These are phyloP conservation scores for Horisme vitalbata DNA, from an alignment of 2,888 invertebrate species.

Conservation along the genomic window DNA sequence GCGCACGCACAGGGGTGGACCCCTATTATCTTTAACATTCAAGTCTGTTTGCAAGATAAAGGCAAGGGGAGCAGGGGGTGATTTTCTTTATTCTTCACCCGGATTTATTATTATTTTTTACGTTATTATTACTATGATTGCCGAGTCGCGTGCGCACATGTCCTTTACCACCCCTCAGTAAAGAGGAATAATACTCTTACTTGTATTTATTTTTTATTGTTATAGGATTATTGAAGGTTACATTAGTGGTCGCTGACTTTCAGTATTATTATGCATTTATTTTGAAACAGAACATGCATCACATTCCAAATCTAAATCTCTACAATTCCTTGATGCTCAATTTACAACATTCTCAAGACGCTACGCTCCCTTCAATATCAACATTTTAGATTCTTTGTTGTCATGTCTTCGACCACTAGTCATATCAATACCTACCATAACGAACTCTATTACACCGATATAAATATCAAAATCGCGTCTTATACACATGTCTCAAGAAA, in stretches of 20 bases:
- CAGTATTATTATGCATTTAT: conserved; percentile 45
- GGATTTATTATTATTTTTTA: conserved; percentile 83
- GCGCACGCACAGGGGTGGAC: conserved; percentile 57
- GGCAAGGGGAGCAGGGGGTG: conserved; percentile 78
- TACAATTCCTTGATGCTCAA: conserved; percentile 12
- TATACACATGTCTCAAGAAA: conserved; percentile 19
- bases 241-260: conserved; percentile 57
- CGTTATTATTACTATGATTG: conserved; percentile 82
- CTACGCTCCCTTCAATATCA: conserved; percentile 13
- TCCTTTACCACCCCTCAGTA: conserved; percentile 65
- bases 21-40: conserved; percentile 82
- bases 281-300: conserved; percentile 1
- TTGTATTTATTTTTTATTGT: conserved; percentile 68
- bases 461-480: conserved; percentile 12
- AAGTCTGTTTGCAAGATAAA: conserved; percentile 83
- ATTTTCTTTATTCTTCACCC: conserved; percentile 82
- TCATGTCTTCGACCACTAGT: conserved; percentile 6
- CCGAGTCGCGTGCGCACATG: conserved; percentile 78
- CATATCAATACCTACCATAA: background rate
- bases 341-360: conserved; percentile 18
- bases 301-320: conserved; percentile 1
- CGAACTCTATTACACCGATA: background rate
- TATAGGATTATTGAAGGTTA: conserved; percentile 72
- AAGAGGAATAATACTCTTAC: conserved; percentile 70
- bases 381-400: conserved; percentile 15